Evolutionary conservation across 2,113 vertebrate species (phyloP), one percentile per base, ranked within the genome.

Genomic region (Neoarius graeffei): DNA sequence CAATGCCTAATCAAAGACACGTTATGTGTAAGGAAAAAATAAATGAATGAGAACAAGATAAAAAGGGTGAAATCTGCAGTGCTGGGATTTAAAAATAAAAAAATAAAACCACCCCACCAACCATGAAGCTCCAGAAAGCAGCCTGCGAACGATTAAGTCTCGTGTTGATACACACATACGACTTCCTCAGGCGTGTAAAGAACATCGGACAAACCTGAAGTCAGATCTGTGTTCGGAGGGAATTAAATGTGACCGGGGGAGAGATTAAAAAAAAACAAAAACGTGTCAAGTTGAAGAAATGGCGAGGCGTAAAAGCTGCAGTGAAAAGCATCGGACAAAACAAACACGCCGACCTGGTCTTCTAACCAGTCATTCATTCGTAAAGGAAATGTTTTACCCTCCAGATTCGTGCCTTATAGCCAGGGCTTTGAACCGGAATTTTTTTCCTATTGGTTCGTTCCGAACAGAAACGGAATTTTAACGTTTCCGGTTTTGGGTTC

Each of bases 91-190:
- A 27, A 27, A 27, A 64, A 64, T 1, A 8, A 5, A 60, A 3
- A 66, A 25, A 25, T n/a, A 6, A 66, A 54, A 5, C 7, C 60
- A 15, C 25, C 35, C 7, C 60, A 15, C 25, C 35, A 35, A 42
- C 42, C 42, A 42, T 42, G 42, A 62, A 15, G 13, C 15, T 85
- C 25, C 76, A 79, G 23, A n/a, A 85, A 59, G 69, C 56, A 19
- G 73, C 11, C 59, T 67, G 59, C 64, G 20, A 85, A 35, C 27
- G 1, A 64, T 86, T 79, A 86, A 64, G 42, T 30, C 74, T 86
- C 14, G 15, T 1, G 20, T 50, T 17, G 17, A 10, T 42, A 54
- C 54, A 64, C 27, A 0, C 30, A 10, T 56, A 52, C 7, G 42
- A 54, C 11, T 79, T 79, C 59, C 25, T 42, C 48, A 14, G 54